Conservation (phyloP, 2,797 vertebrate species). For the Tragelaphus oryx region DNA sequence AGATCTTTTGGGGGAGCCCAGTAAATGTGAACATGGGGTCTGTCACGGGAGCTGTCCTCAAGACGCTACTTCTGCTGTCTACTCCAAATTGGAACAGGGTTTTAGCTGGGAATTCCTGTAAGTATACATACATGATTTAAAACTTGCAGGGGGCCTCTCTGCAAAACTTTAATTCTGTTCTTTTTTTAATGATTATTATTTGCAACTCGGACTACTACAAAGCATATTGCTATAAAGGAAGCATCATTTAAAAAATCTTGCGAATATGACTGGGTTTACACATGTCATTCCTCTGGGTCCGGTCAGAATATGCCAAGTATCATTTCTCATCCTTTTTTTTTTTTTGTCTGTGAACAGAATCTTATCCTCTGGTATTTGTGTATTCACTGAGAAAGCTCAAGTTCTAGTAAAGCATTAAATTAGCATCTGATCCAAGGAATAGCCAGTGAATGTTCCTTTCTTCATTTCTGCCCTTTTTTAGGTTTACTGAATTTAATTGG, state of each 20-base stretch:
- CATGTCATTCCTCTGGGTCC: conserved; percentile 22
- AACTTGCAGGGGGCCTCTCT: conserved; percentile 68
- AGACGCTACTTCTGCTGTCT: conserved; percentile 75
- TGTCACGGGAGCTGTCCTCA: conserved; percentile 76
- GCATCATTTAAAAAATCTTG: conserved; percentile 25
- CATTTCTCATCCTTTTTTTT: conserved; percentile 30
- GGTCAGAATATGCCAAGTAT: conserved; percentile 38
- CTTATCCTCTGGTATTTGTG: conserved; percentile 44
- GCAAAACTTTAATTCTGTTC: conserved; percentile 74
- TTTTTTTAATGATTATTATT: conserved; percentile 42
- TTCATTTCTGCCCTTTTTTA: conserved; percentile 53
- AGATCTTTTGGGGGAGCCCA: conserved; percentile 64
- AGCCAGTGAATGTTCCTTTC: conserved; percentile 39
- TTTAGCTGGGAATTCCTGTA: conserved; percentile 79
- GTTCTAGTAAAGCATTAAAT: conserved; percentile 61
- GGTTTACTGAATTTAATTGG: conserved; percentile 59
- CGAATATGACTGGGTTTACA: conserved; percentile 23
- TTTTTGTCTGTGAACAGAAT: background rate
- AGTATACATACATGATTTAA: conserved; percentile 76
- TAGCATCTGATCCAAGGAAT: conserved; percentile 60
- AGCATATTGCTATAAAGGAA: conserved; percentile 34
- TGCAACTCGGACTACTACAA: conserved; percentile 29
- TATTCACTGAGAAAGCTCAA: conserved; percentile 60
- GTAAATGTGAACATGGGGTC: conserved; percentile 81
- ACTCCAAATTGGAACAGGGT: conserved; percentile 56